Percentiles rank a stretch among this genome's conserved stretches.
Evolutionary conservation across 2,888 invertebrate genomes (phyloP).

Genomic region (Tipula lateralis): DNA sequence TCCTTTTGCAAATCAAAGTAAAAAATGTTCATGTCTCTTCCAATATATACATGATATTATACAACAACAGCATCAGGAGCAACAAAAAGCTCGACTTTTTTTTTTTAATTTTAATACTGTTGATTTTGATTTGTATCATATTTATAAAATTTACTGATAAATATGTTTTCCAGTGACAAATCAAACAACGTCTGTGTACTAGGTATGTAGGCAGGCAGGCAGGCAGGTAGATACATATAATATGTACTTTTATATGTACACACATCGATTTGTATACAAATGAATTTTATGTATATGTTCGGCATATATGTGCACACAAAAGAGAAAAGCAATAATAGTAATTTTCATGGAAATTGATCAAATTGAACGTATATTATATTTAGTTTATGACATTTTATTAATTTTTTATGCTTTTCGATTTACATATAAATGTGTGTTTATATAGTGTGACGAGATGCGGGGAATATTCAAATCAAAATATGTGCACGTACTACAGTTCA

Average conservation of each 20-base stretch:
- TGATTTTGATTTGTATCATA: slow-evolving; percentile 24
- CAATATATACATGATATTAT: too few relatives aligned
- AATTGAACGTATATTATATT: slow-evolving; percentile 11
- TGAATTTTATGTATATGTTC: background rate
- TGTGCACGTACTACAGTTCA: too few relatives aligned
- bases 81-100: background rate
- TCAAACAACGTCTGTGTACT: background rate
- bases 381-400: slow-evolving; percentile 19
- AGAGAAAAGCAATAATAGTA: background rate
- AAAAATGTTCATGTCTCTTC: background rate
- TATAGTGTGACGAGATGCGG: too few relatives aligned
- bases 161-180: slow-evolving; percentile 19
- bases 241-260: background rate
- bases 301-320: background rate
- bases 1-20: slow-evolving; percentile 15
- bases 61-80: too few relatives aligned
- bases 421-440: too few relatives aligned
- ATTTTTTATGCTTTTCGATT: background rate
- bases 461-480: too few relatives aligned
- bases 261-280: background rate
- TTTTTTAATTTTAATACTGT: slow-evolving; percentile 19
- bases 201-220: background rate
- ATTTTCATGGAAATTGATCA: slow-evolving; percentile 24
- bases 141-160: slow-evolving; percentile 19
- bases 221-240: background rate